A percentile compares a stretch with the other conserved stretches of the same genome.
These are phyloP conservation scores for Melinaea marsaeus DNA, from an alignment of 2,888 invertebrate genomes.

Conservation along the genomic window DNA sequence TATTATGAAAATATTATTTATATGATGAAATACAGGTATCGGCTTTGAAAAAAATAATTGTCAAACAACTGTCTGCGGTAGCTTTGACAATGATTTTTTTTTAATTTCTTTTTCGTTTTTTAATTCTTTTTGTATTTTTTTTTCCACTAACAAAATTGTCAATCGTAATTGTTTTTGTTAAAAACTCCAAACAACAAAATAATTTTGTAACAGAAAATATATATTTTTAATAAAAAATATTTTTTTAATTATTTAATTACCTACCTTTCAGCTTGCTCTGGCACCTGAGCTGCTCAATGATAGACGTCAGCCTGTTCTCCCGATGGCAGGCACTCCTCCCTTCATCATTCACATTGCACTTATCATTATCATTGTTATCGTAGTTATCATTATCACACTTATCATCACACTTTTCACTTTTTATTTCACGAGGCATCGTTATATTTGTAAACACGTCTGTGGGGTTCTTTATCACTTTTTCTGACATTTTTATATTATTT, in stretches of 20 bases:
- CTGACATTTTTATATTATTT: constrained; percentile 31
- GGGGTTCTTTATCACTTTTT: constrained; percentile 30
- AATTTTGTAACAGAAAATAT: too few relatives aligned
- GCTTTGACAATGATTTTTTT: too few relatives aligned
- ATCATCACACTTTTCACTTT: constrained; percentile 14
- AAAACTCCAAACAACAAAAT: too few relatives aligned
- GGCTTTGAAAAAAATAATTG: too few relatives aligned
- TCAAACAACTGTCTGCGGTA: too few relatives aligned
- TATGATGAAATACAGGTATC: too few relatives aligned
- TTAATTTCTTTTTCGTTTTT: not conserved
- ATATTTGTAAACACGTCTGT: constrained; percentile 26
- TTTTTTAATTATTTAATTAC: constrained; percentile 20
- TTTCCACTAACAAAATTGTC: too few relatives aligned
- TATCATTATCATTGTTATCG: constrained; percentile 19
- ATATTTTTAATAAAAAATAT: too few relatives aligned
- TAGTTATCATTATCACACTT: constrained; percentile 6
- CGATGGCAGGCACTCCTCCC: constrained; percentile 46
- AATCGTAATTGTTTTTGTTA: too few relatives aligned
- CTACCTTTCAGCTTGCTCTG: constrained; percentile 68
- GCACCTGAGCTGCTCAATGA: constrained; percentile 70
- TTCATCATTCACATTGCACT: constrained; percentile 41
- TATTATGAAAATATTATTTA: not conserved
- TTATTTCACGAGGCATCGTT: constrained; percentile 12
- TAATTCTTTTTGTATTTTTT: not conserved
- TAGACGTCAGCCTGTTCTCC: constrained; percentile 67